Conservation (phyloP, 2,113 vertebrate genomes). For the Jaculus jaculus region DNA sequence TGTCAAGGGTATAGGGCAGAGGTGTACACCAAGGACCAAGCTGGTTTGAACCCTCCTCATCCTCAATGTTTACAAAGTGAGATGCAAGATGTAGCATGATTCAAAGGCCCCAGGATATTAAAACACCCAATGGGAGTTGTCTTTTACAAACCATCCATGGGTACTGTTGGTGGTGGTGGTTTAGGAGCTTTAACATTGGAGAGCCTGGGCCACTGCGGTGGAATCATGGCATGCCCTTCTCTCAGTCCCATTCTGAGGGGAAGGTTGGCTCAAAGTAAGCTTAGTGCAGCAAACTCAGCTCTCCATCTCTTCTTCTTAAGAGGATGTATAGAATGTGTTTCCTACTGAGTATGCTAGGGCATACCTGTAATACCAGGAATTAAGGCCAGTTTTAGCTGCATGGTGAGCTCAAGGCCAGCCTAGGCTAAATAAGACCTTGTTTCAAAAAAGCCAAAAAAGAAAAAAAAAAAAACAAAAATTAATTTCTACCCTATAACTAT, state of each 20-base stretch:
- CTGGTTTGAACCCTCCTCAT: background rate
- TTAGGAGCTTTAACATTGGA: background rate
- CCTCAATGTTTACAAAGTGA: background rate
- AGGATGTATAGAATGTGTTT: background rate
- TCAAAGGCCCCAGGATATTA: background rate
- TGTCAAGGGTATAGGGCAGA: background rate
- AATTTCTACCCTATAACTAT: background rate
- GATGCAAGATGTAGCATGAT: background rate
- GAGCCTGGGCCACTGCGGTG: background rate
- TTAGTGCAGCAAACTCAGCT: background rate
- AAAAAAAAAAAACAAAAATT: background rate
- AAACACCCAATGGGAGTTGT: background rate
- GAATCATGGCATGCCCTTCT: background rate
- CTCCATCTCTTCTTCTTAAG: background rate
- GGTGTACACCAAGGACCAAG: accelerated
- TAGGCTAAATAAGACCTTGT: background rate
- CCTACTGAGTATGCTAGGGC: background rate
- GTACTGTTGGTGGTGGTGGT: background rate
- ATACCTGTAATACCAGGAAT: background rate
- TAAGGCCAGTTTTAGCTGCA: background rate
- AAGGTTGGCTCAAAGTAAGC: background rate
- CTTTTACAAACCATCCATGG: background rate
- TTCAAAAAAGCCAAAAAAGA: background rate
- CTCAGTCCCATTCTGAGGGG: background rate
- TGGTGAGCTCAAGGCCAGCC: background rate